Evolutionary conservation across 2,888 invertebrate genomes (phyloP).

Genomic region (Carterocephalus palaemon): DNA sequence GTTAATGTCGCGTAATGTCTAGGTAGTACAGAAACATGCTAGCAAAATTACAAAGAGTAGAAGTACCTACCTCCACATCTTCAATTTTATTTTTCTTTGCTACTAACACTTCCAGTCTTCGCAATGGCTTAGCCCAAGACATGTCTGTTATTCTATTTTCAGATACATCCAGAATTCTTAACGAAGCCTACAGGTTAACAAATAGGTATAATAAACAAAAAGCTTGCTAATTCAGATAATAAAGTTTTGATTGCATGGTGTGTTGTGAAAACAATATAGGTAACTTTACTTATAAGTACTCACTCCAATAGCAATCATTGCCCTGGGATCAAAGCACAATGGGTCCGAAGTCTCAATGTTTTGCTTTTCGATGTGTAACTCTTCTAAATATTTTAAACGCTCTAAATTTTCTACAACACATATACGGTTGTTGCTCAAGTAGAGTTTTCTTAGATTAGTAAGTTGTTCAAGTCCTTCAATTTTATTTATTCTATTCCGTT

Average conservation of each 20-base stretch:
- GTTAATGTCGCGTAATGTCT: too few species aligned
- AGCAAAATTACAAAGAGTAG: too few species aligned
- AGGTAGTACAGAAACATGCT: too few species aligned
- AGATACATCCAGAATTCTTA: constrained; percentile 81
- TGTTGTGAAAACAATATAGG: not conserved
- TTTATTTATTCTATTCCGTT: constrained; percentile 86
- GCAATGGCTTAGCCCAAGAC: constrained; percentile 70
- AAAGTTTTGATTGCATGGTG: not conserved
- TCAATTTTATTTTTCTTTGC: constrained; percentile 79
- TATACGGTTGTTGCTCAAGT: constrained; percentile 84
- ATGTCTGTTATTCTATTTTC: constrained; percentile 80
- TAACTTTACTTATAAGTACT: constrained; percentile 32
- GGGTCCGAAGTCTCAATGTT: constrained; percentile 73
- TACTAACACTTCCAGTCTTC: constrained; percentile 73
- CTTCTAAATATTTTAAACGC: constrained; percentile 77
- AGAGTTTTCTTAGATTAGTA: constrained; percentile 85
- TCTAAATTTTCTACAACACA: constrained; percentile 84
- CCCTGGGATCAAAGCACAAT: constrained; percentile 83
- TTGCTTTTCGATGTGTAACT: constrained; percentile 85
- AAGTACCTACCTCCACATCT: constrained; percentile 62
- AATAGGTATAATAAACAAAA: not conserved
- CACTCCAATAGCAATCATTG: constrained; percentile 79
- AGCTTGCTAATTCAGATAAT: too few species aligned
- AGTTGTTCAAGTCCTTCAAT: constrained; percentile 82
- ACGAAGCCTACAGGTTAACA: constrained; percentile 65